phyloP scores from a whole-genome alignment of 1,140 invertebrate genomes.

The Bombyx mandarina region DNA sequence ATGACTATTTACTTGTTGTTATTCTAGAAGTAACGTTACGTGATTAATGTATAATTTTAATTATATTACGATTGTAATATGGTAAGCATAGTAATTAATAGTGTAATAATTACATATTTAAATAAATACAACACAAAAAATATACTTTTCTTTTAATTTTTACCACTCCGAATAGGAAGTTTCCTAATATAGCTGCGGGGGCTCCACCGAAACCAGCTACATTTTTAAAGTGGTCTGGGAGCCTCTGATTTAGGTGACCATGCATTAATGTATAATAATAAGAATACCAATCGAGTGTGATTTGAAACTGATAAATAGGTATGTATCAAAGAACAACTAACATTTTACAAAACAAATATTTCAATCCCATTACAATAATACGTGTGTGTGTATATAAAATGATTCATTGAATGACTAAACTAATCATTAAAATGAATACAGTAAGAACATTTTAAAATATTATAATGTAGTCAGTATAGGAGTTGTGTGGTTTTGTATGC shows the following conservation, averaged over 20 bases:
- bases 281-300: too few species aligned
- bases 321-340: too few species aligned
- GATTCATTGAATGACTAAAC: background rate
- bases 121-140: constrained; percentile 3
- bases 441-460: background rate
- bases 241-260: too few species aligned
- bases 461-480: background rate
- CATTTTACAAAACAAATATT: too few species aligned
- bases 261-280: too few species aligned
- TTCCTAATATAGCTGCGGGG: background rate
- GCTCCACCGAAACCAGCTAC: background rate
- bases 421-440: background rate
- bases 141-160: background rate
- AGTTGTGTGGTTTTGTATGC: background rate
- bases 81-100: background rate
- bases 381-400: background rate
- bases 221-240: background rate
- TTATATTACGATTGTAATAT: background rate
- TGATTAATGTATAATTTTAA: too few species aligned
- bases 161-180: background rate
- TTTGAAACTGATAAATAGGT: too few species aligned
- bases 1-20: too few species aligned
- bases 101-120: constrained; percentile 2
- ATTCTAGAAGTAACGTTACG: too few species aligned
- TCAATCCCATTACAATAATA: background rate